Base-by-base conservation (phyloP, 2,797 vertebrate species). In the Sardinella longiceps region DNA sequence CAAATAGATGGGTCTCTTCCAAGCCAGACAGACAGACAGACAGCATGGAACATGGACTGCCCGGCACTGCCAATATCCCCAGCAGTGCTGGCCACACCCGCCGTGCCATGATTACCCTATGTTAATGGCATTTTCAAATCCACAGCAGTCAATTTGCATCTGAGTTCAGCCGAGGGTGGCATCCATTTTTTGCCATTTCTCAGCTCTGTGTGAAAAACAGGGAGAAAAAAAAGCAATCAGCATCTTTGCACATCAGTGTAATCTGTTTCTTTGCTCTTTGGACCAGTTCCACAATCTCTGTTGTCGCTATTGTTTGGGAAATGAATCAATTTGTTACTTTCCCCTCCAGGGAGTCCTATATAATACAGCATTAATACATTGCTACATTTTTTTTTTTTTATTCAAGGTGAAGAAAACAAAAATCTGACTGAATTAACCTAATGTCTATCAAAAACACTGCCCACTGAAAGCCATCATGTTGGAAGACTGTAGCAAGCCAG, bases 281-380 rank as follows among this genome's bases (percentile, higher is more conserved):
- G 82, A 74, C 80, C 83, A 66, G 23, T 83, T 88, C 82, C 82
- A 87, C 83, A 45, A 58, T 53, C 23, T 28, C 23, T 80, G 85
- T 85, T 15, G 56, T 84, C 63, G 82, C 84, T 74, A 66, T 84
- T 86, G 63, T 66, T 20, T 80, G 39, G 84, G 45, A 88, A 87
- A 88, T 85, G 30, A 84, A 81, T 80, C 81, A 81, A 86, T 85
- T 82, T 85, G 77, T 86, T 84, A 83, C 63, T 84, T 86, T 45
- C 83, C 80, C 74, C 53, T 56, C 30, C 83, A 80, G 45, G 82
- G 70, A 82, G 81, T 86, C 53, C 48, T 33, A 86, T 86, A 77
- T 81, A 77, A 66, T 43, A 45, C 81, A 63, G 50, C 12, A 83
- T 74, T 53, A 50, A 86, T 43, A 81, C 37, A 80, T 37, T 39